Evolutionary conservation across 1,140 invertebrate genomes (phyloP).

Genomic region (Drusus annulatus): DNA sequence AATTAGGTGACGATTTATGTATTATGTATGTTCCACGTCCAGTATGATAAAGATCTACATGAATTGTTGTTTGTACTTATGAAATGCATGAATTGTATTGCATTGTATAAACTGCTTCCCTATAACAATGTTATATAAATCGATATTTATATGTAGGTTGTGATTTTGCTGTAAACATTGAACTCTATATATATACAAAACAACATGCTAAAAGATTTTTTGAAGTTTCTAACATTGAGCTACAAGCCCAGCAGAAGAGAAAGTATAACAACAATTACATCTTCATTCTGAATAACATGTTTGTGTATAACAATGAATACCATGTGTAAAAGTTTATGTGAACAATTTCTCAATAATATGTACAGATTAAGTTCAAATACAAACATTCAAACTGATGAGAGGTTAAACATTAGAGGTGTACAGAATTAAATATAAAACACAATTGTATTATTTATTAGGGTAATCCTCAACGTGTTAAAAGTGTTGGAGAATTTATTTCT

Average conservation of each 20-base stretch:
- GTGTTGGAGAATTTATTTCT: slow-evolving; percentile 15
- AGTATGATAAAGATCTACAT: slow-evolving; percentile 17
- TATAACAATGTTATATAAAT: not conserved
- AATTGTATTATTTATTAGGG: not conserved
- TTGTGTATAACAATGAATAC: too few relatives aligned
- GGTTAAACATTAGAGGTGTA: slow-evolving; percentile 36
- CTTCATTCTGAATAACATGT: not conserved
- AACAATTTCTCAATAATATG: not conserved
- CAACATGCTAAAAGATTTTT: too few relatives aligned
- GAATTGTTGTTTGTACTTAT: not conserved
- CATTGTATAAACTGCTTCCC: slow-evolving; percentile 39
- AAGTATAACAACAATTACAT: not conserved
- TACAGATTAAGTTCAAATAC: slow-evolving; percentile 32
- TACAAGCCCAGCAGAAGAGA: too few relatives aligned
- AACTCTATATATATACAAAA: too few relatives aligned
- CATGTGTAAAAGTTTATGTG: too few relatives aligned
- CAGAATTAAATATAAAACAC: slow-evolving; percentile 10
- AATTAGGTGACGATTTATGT: slow-evolving; percentile 15
- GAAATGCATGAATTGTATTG: slow-evolving; percentile 27
- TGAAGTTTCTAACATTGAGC: too few relatives aligned
- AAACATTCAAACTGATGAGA: slow-evolving; percentile 34
- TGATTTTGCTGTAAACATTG: too few relatives aligned
- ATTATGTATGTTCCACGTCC: not conserved
- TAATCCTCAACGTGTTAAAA: slow-evolving; percentile 13
- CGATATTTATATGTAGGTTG: too few relatives aligned